Evolutionary conservation across 1,140 invertebrate genomes (phyloP).

Genomic region (Euura lappo): DNA sequence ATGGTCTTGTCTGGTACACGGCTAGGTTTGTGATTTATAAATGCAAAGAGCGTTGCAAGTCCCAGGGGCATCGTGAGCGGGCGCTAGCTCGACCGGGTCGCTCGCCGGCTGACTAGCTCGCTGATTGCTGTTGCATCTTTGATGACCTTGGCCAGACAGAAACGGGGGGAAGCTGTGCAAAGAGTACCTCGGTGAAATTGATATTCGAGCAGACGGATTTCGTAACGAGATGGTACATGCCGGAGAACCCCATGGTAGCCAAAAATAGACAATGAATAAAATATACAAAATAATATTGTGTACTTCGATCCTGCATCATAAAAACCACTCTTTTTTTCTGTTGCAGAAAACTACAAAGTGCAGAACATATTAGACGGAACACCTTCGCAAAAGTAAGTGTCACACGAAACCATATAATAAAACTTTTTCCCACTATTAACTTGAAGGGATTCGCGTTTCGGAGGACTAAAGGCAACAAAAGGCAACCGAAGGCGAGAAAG

Average conservation of each 20-base stretch:
- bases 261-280: neutral
- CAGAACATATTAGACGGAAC: too few relatives aligned
- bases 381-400: too few relatives aligned
- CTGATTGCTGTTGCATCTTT: conserved; percentile 63
- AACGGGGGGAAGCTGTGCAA: conserved; percentile 43
- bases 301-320: too few relatives aligned
- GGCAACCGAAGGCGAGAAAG: too few relatives aligned
- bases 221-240: conserved; percentile 40
- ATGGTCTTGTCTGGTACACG: neutral
- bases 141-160: conserved; percentile 58
- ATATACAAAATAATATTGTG: neutral
- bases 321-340: too few relatives aligned
- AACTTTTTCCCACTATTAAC: too few relatives aligned
- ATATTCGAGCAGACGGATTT: conserved; percentile 59
- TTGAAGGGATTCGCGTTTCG: too few relatives aligned
- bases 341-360: too few relatives aligned
- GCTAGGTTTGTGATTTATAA: conserved; percentile 50
- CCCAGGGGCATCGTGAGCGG: conserved; percentile 14
- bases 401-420: too few relatives aligned
- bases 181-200: conserved; percentile 57
- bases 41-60: conserved; percentile 47
- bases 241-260: neutral
- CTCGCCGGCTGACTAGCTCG: conserved; percentile 44
- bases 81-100: conserved; percentile 7
- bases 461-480: too few relatives aligned